A percentile compares a stretch with the other conserved stretches of the same genome.
Conservation (phyloP, 2,888 invertebrate genomes). For the Tenodera sinensis region DNA sequence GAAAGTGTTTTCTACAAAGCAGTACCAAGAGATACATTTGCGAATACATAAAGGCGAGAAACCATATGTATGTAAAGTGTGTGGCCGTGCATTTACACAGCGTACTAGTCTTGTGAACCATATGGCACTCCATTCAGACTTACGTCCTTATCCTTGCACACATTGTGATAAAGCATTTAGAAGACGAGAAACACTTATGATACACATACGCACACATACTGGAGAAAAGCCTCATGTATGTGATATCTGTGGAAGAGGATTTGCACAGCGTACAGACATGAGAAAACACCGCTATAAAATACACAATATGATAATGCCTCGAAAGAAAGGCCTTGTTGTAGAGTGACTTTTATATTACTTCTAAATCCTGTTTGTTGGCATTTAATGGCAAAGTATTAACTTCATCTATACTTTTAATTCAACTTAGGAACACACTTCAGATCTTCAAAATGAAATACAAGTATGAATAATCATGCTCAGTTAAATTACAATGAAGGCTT, state of each 20-base stretch:
- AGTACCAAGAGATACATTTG: constrained; percentile 46
- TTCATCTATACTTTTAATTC: too few relatives aligned
- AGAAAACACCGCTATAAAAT: constrained; percentile 1
- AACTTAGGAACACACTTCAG: too few relatives aligned
- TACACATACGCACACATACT: constrained; percentile 32
- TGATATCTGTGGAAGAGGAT: constrained; percentile 44
- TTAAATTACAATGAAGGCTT: too few relatives aligned
- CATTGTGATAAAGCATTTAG: constrained; percentile 46
- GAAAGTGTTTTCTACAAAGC: constrained; percentile 45
- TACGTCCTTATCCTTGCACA: constrained; percentile 43
- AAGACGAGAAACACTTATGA: constrained; percentile 3
- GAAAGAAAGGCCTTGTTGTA: background rate
- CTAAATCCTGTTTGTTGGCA: background rate
- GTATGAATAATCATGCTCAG: too few relatives aligned
- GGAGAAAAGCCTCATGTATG: constrained; percentile 44
- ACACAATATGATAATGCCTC: background rate
- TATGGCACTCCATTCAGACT: constrained; percentile 54
- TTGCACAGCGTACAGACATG: constrained; percentile 7
- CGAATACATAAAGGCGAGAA: constrained; percentile 43
- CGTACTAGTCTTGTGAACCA: constrained; percentile 62
- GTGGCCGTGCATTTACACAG: constrained; percentile 57
- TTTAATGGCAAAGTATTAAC: too few relatives aligned
- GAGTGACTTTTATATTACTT: background rate
- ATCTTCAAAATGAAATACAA: too few relatives aligned
- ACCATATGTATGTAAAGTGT: constrained; percentile 49